A percentile compares a stretch with the other conserved stretches of the same genome.
Conservation (phyloP, 2,797 vertebrate genomes). For the Tachyglossus aculeatus region DNA sequence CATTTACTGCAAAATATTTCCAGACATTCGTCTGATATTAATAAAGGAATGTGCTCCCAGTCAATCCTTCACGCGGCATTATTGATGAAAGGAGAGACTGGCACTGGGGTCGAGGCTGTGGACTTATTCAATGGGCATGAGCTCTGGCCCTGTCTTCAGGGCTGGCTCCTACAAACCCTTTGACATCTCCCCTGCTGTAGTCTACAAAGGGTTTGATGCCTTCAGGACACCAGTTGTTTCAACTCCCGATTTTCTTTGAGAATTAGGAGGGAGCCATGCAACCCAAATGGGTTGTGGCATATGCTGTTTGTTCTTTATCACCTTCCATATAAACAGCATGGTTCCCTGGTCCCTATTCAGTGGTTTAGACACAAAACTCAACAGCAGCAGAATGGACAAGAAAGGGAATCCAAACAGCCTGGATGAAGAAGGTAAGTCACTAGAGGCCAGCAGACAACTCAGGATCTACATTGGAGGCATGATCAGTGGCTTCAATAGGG, state of each 20-base stretch:
- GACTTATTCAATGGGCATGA: not conserved
- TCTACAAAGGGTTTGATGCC: too few species aligned
- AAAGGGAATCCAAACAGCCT: conserved; percentile 33
- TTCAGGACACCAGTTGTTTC: not conserved
- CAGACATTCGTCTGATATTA: conserved; percentile 15
- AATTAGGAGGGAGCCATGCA: not conserved
- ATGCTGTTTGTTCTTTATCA: conserved; percentile 16
- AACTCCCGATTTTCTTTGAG: not conserved
- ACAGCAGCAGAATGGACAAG: conserved; percentile 34
- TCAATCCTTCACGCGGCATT: conserved; percentile 31
- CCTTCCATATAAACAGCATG: conserved; percentile 9
- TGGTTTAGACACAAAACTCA: conserved; percentile 19
- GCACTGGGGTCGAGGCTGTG: not conserved
- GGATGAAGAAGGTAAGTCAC: conserved; percentile 8
- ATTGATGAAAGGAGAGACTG: conserved; percentile 21
- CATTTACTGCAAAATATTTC: conserved; percentile 44
- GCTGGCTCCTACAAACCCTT: not conserved
- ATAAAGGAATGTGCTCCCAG: conserved; percentile 43
- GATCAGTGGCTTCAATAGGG: not conserved
- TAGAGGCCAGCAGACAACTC: conserved; percentile 16
- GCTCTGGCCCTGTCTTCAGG: not conserved
- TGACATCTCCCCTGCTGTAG: not conserved
- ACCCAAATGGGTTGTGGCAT: not conserved
- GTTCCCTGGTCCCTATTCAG: conserved; percentile 28
- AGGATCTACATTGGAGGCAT: not conserved